phyloP scores from a whole-genome alignment of 2,888 invertebrate species.

The Caenorhabditis sulstoni region DNA sequence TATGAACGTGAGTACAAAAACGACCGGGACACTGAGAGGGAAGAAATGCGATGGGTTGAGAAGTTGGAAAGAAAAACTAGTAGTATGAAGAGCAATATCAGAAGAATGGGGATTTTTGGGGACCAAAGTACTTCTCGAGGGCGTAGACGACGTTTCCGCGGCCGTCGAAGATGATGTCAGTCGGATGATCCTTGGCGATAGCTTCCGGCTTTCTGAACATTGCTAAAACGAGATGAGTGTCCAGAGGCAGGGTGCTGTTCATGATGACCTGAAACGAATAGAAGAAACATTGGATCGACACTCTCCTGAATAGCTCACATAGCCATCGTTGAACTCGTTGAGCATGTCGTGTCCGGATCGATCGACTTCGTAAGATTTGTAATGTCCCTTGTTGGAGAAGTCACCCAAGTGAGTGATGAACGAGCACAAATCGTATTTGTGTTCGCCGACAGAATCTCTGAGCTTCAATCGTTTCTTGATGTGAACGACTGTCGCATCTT shows the following conservation, averaged over 20 bases:
- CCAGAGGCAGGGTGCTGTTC: neutral
- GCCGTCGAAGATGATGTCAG: conserved; percentile 39
- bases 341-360: neutral
- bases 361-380: conserved; percentile 29
- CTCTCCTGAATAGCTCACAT: conserved; percentile 9
- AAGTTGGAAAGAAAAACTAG: too few species aligned
- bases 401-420: conserved; percentile 19
- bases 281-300: too few species aligned
- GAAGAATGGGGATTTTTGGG: too few species aligned
- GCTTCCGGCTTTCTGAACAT: conserved; percentile 32
- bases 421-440: conserved; percentile 22
- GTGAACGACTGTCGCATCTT: conserved; percentile 23
- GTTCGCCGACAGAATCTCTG: neutral
- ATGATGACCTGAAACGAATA: conserved; percentile 40
- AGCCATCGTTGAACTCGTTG: conserved; percentile 32
- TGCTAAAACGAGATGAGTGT: conserved; percentile 32
- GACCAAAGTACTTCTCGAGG: conserved; percentile 12
- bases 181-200: conserved; percentile 29
- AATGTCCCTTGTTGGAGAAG: conserved; percentile 19
- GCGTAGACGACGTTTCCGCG: conserved; percentile 30
- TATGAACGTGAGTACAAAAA: too few species aligned
- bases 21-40: too few species aligned
- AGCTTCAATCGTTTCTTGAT: conserved; percentile 1
- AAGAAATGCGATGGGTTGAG: too few species aligned
- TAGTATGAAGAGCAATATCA: too few species aligned